Evolutionary conservation across 2,888 invertebrate genomes (phyloP), one percentile per base, ranked within the genome.

Genomic region (Vanessa cardui): DNA sequence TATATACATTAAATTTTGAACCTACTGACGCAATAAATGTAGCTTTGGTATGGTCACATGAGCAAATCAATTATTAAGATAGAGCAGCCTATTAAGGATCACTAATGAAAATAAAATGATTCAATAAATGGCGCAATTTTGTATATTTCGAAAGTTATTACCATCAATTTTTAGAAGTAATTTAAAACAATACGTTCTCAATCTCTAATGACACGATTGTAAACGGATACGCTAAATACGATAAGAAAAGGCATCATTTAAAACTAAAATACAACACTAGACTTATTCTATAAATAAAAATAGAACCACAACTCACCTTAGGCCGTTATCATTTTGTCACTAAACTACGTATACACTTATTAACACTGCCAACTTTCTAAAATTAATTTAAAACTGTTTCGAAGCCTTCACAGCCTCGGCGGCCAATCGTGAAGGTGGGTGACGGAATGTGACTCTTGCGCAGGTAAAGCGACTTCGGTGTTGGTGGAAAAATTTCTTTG

Each of bases 371-470:
- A 80, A 87, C 87, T 91, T 90, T 89, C 87, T 89, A 89, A 89
- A 86, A 81, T 81, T 71, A 71, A 62, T 68, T 77, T 75, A 79
- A 82, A 78, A 77, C 79, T 72, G 75, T 81, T 79, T 77, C 77
- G 78, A 86, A 90, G 88, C 86, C 88, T 90, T 85, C 79, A 78
- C 74, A 85, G 86, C 86, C 83, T 88, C 78, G 85, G 76, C 84
- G 86, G 82, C 85, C 87, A 85, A 85, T 87, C 80, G 86, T 86
- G 83, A 80, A 84, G 87, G 88, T 87, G 83, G 82, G 78, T 84
- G 84, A 84, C 88, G 90, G 91, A 92, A 92, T 92, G 92, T 78
- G 88, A 87, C 91, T 88, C 92, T 77, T 80, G 91, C 92, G 91
- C 92, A 91, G 90, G 90, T 90, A 90, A 80, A 81, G 79, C 73